Evolutionary conservation across 1,140 invertebrate species (phyloP), one percentile per base, ranked within the genome.

Genomic region (Lepidotrigona ventralis): DNA sequence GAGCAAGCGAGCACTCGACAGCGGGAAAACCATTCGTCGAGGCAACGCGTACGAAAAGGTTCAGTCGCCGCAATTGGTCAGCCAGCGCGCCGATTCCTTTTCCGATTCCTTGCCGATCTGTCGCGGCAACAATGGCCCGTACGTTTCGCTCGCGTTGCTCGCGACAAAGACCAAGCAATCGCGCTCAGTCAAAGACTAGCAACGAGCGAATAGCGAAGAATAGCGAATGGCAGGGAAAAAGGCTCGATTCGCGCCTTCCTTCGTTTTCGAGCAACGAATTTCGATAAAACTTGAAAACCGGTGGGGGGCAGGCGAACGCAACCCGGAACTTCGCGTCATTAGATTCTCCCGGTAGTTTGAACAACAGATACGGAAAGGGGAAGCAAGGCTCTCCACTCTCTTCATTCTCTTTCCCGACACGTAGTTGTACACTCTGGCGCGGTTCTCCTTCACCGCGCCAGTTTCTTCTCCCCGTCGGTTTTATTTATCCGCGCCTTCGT

Each of bases 251-350:
- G 39, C 39, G 39, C 2, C 33, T 39, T 39, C 33, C 33, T n/a
- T 33, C 33, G 33, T n/a, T n/a, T n/a, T n/a, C n/a, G n/a, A n/a
- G n/a, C n/a, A n/a, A n/a, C n/a, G n/a, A n/a, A 91, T 90, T 90
- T 14, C 58, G 90, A 90, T 90, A 90, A 92, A 93, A 93, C 90
- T 92, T 91, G 80, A 82, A n/a, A 83, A 84, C 68, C 58, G 26
- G 15, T 64, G 2, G 54, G 14, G 19, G 6, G 0, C 4, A 39
- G 23, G 51, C 85, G 90, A 90, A 88, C 81, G 89, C 81, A 68
- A 77, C 82, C 39, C 86, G 86, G 84, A 92, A 92, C 88, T 93
- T 91, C 86, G 89, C 87, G 86, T 90, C 92, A 93, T 93, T 93
- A 93, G 88, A 86, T 90, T 89, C 86, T 83, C 81, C 39, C 77